phyloP scores from a whole-genome alignment of 2,113 vertebrate genomes.

The Ammodramus savannarum region DNA sequence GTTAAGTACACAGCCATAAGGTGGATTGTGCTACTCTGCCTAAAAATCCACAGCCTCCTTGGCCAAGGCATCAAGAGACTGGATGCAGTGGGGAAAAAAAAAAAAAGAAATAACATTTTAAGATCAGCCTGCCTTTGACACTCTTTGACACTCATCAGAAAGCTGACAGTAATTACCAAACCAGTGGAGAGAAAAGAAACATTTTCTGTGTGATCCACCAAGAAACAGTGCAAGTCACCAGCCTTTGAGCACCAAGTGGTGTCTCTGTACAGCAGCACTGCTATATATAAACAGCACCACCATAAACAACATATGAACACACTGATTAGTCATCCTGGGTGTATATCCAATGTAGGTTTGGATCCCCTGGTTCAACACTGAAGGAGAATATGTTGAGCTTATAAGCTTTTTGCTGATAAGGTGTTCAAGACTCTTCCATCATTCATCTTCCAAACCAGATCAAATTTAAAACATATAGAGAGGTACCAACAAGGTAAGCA shows the following conservation, averaged over 20 bases:
- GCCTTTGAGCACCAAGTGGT: not conserved
- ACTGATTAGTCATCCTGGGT: constrained; percentile 8
- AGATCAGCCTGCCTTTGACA: not conserved
- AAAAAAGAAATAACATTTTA: not conserved
- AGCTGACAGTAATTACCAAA: not conserved
- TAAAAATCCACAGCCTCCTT: not conserved
- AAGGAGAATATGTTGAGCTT: not conserved
- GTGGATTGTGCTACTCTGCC: not conserved
- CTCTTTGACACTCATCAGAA: not conserved
- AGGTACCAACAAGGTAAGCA: not conserved
- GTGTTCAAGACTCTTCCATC: not conserved
- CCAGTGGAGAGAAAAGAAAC: not conserved
- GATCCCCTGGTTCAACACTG: not conserved
- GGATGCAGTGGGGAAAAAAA: not conserved
- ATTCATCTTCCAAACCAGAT: not conserved
- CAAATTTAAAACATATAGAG: not conserved
- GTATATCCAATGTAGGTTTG: not conserved
- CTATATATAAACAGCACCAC: constrained; percentile 36
- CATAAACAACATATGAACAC: constrained; percentile 45
- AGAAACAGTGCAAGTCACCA: not conserved
- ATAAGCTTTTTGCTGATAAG: not conserved
- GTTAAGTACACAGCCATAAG: not conserved
- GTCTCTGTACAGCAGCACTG: not conserved
- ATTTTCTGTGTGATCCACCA: not conserved
- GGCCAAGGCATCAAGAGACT: not conserved